phyloP scores from a whole-genome alignment of 2,888 invertebrate species.

The Gymnosoma rotundatum region DNA sequence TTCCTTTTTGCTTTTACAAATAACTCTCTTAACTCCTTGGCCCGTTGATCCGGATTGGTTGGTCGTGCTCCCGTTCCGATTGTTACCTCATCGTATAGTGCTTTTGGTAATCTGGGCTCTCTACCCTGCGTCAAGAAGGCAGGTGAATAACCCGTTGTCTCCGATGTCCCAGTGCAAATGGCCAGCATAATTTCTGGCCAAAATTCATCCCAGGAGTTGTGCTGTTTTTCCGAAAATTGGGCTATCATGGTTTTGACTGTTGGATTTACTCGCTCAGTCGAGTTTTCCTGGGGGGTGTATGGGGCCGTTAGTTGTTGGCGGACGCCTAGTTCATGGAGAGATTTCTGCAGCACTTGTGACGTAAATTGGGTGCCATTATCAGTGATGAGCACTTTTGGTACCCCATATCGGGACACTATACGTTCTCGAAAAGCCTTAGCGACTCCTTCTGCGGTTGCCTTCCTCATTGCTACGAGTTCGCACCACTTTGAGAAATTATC shows the following conservation, averaged over 20 bases:
- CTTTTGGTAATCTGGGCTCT: too few species aligned
- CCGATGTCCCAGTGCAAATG: slow-evolving; percentile 4
- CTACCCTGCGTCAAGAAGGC: background rate
- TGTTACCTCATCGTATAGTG: too few species aligned
- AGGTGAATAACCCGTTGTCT: slow-evolving; percentile 21
- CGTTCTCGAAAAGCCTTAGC: background rate
- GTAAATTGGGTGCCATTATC: too few species aligned
- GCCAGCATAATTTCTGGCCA: slow-evolving; percentile 15
- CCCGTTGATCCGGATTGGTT: background rate
- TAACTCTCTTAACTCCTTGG: background rate
- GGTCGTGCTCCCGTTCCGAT: background rate
- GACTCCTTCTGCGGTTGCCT: background rate
- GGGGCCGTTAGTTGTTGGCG: too few species aligned
- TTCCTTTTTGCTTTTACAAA: too few species aligned
- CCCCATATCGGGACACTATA: background rate
- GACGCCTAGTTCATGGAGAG: too few species aligned
- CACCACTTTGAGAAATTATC: background rate
- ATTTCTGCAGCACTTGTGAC: too few species aligned
- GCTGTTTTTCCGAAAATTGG: background rate
- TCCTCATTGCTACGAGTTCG: background rate
- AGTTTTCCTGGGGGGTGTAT: too few species aligned
- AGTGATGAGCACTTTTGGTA: background rate
- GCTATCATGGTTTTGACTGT: too few species aligned
- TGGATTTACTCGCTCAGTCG: too few species aligned
- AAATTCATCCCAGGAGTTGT: slow-evolving; percentile 1